Base-by-base conservation (phyloP, 2,888 invertebrate genomes). In the Xanthia togata region DNA sequence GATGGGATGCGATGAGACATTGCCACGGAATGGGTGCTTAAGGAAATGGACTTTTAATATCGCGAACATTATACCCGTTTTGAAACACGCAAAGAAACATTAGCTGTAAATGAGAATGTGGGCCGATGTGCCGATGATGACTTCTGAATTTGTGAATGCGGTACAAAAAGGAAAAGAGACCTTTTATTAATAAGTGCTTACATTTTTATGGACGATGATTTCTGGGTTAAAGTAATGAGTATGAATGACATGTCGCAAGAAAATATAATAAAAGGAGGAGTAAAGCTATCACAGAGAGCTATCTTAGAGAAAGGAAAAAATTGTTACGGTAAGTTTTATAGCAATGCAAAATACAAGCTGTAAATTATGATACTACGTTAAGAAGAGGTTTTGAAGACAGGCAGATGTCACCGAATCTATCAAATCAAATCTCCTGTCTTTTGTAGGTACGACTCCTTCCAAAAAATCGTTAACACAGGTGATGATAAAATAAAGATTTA, bases 41-140 rank as follows among this genome's bases (percentile, higher is more conserved):
- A 89, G 91, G 87, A 91, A 91, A 91, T 91, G 89, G 87, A 84
- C 78, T 88, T 91, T 90, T 90, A 88, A 90, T 91, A 88, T 88
- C 87, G 78, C 67, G 72, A 82, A 77, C 78, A 85, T 87, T 88
- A 80, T 70, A 78, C 80, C 57, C 70, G 65, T 83, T 85, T 86
- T 84, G 81, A 87, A 78, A 85, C 70, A 76, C 69, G 80, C 80
- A 77, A 82, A 81, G 76, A 73, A 67, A 78, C 86, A 81, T 87
- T 87, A 82, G 79, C 82, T 69, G 74, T 69, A 71, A 85, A 86
- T 81, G 85, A 85, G 73, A 74, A 72, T 76, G 80, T 87, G 70
- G 76, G 76, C 65, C 71, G 65, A 75, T 83, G 77, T 71, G 62
- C 69, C 26, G 57, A 80, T 87, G 72, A 77, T 84, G 71, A 74